These are phyloP conservation scores for Clupea harengus DNA, from an alignment of 2,113 vertebrate species.

Conservation along the genomic window DNA sequence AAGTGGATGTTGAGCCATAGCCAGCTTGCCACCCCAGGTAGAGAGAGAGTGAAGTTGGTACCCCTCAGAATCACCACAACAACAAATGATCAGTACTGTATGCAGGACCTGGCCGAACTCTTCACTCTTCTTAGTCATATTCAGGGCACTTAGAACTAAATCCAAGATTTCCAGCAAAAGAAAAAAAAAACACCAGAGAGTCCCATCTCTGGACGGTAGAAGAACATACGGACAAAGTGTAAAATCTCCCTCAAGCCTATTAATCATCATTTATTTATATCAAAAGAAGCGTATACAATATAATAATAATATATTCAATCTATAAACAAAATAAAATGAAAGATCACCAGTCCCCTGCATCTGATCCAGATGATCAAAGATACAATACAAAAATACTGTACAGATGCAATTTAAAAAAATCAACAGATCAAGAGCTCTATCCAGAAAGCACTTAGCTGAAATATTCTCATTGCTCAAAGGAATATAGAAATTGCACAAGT, in stretches of 20 bases:
- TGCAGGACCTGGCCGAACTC: neutral
- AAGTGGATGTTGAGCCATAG: neutral
- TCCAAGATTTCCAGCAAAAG: neutral
- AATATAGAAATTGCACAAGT: slow-evolving; percentile 45
- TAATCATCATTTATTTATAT: slow-evolving; percentile 51
- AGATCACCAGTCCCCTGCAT: slow-evolving; percentile 43
- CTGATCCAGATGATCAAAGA: slow-evolving; percentile 50
- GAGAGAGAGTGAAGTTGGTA: neutral
- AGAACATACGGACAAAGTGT: slow-evolving; percentile 30
- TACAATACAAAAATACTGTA: slow-evolving; percentile 77
- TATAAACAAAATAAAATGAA: slow-evolving; percentile 54
- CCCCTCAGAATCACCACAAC: neutral
- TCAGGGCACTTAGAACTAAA: neutral
- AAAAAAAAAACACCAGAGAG: neutral
- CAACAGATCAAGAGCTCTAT: slow-evolving; percentile 48
- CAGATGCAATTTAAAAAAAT: slow-evolving; percentile 55
- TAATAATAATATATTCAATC: slow-evolving; percentile 44
- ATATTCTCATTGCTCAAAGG: slow-evolving; percentile 44
- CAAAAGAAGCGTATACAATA: slow-evolving; percentile 51
- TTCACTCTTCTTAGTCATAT: neutral
- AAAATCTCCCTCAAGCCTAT: slow-evolving; percentile 41
- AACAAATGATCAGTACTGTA: neutral
- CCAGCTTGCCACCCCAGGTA: neutral
- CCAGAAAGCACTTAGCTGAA: slow-evolving; percentile 46
- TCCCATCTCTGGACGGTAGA: neutral